Evolutionary conservation across 2,797 vertebrate genomes (phyloP).

Genomic region (Austrolebias charrua): DNA sequence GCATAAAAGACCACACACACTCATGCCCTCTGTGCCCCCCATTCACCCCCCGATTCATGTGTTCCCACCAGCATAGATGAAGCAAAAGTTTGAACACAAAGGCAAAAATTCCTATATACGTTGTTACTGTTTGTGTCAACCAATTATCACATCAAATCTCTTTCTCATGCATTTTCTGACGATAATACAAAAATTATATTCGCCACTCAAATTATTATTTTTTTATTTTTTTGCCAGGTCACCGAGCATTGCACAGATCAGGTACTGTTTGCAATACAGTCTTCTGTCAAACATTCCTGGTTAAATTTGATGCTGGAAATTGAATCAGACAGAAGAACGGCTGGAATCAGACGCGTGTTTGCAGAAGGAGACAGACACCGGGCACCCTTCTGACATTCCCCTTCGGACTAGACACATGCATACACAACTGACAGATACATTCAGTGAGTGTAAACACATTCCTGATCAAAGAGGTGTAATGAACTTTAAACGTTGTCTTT

Average conservation of each 20-base stretch:
- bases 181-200: constrained; percentile 51
- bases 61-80: constrained; percentile 52
- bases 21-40: constrained; percentile 41
- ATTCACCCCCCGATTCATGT: constrained; percentile 37
- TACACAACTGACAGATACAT: constrained; percentile 2
- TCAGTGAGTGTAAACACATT: constrained; percentile 31
- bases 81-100: constrained; percentile 50
- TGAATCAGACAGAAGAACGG: constrained; percentile 53
- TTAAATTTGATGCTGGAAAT: constrained; percentile 34
- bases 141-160: constrained; percentile 58
- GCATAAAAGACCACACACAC: constrained; percentile 66
- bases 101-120: constrained; percentile 38
- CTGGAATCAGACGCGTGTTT: constrained; percentile 44
- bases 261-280: constrained; percentile 51
- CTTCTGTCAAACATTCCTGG: constrained; percentile 40
- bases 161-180: constrained; percentile 39
- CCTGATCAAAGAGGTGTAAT: constrained; percentile 48
- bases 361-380: constrained; percentile 14
- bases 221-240: constrained; percentile 34
- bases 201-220: constrained; percentile 30
- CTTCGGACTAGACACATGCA: constrained; percentile 3
- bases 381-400: background rate
- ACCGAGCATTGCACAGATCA: constrained; percentile 30
- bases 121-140: constrained; percentile 59
- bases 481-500: constrained; percentile 59